Conservation (phyloP, 2,888 invertebrate species). For the Amblyjoppa proteus region DNA sequence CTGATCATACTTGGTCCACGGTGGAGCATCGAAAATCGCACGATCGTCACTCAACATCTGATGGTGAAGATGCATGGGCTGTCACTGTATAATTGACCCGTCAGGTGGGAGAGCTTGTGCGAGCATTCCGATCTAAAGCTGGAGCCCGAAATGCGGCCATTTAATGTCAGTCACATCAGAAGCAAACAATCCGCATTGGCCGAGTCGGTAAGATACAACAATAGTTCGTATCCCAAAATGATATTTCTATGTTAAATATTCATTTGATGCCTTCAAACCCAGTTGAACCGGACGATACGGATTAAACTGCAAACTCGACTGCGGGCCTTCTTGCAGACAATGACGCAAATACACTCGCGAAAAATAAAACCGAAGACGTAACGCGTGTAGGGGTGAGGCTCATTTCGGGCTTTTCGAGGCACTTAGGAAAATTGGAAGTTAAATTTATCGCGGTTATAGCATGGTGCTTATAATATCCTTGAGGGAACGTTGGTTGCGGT, state of each 20-base stretch:
- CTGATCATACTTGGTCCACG: background rate
- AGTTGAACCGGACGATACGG: background rate
- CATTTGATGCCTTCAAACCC: background rate
- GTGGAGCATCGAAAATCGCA: background rate
- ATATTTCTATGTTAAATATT: background rate
- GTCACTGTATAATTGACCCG: no score
- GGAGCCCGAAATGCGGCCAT: background rate
- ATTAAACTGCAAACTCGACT: background rate
- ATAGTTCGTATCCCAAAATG: background rate
- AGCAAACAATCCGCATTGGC: background rate
- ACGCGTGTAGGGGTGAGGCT: slow-evolving; percentile 23
- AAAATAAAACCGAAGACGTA: slow-evolving; percentile 50
- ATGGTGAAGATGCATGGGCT: no score
- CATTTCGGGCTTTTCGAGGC: slow-evolving; percentile 29
- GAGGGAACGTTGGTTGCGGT: slow-evolving; percentile 22
- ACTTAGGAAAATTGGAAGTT: slow-evolving; percentile 72
- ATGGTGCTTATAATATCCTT: slow-evolving; percentile 58
- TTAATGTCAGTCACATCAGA: background rate
- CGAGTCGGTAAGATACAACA: background rate
- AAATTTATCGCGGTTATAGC: slow-evolving; percentile 66
- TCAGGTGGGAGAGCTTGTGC: background rate
- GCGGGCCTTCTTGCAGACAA: background rate
- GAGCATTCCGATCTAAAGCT: background rate
- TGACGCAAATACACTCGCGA: slow-evolving; percentile 45
- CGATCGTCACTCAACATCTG: background rate